Evolutionary conservation across 2,113 vertebrate species (phyloP), one percentile per base, ranked within the genome.

Genomic region (Hemichromis elongatus): DNA sequence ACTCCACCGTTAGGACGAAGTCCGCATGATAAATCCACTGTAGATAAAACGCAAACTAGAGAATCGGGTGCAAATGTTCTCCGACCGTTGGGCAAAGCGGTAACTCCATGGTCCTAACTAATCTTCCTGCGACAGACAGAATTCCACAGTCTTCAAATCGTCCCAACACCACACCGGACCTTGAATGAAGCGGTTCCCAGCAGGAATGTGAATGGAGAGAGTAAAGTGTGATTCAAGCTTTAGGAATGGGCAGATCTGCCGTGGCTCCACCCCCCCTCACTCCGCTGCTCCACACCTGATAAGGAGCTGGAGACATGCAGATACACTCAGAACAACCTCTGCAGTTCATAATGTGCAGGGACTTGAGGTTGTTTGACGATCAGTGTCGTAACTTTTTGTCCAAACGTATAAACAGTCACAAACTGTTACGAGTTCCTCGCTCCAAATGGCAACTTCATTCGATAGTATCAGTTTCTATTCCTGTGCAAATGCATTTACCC

Each of bases 141-240:
- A 86, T 21, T 87, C 90, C 87, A 33, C 35, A 66, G 33, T 53
- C 21, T 85, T 28, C 18, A 14, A 59, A 79, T 84, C 57, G 63
- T 77, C 50, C 24, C 80, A 5, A 56, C 80, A 2, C 78, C 5
- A 33, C 40, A 66, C 3, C 81, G 21, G 77, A 53, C 70, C 11
- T 81, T 88, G 87, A 90, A 53, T 91, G 88, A 86, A 85, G 87
- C 88, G 84, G 42, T 89, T 73, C 68, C 35, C 73, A 28, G 89
- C 87, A 90, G 93, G 94, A 95, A 94, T 92, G 95, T 95, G 94
- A 95, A 96, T 95, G 94, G 90, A 93, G 90, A 93, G 85, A 57
- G 80, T 30, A 30, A 75, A 50, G 82, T n/a, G 92, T 94, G 95
- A 95, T 92, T 95, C 94, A 94, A 90, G 90, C 92, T 95, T 92